Evolutionary conservation across 2,888 invertebrate genomes (phyloP), one percentile per base, ranked within the genome.

Genomic region (Hyalella azteca): DNA sequence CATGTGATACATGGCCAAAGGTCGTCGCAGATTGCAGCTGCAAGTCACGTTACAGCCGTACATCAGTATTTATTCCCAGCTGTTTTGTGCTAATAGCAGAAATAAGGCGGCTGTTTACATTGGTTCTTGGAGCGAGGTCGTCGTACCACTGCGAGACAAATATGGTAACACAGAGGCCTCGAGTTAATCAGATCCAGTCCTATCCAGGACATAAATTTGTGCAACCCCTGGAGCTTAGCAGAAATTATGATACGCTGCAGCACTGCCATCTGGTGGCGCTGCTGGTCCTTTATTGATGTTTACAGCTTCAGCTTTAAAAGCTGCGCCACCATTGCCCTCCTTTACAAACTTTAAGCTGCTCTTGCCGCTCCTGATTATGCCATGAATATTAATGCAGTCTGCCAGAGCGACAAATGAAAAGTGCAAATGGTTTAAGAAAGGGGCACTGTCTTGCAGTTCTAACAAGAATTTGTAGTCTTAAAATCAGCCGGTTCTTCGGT

Each of bases 281-380:
- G 36, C 15, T 36, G 1, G 36, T 66, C 66, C 9, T 29, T 32
- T 66, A 66, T 66, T 66, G 36, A 66, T 66, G 66, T 66, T 66
- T 66, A 66, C 66, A 66, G 66, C 66, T 13, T 66, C 66, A 66
- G 66, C 66, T 66, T 66, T 66, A 66, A 66, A 66, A 66, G 26
- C 54, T 54, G 26, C 26, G 54, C 54, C 26, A 54, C 54, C 54
- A 54, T 4, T 26, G 54, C 54, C 54, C 5, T 22, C 54, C 54
- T 54, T 54, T 54, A 29, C 26, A 54, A 54, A 54, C 54, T 54
- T 54, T 29, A 54, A 54, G 54, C 54, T 54, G 54, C 54, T 54
- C 54, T 26, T 54, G 54, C 54, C 29, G 54, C 29, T 54, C 54
- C 22, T 54, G n/a, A 26, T 26, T 26, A 54, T 54, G 54, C 54